Evolutionary conservation across 2,888 invertebrate genomes (phyloP).

Genomic region (Synergus japonicus): DNA sequence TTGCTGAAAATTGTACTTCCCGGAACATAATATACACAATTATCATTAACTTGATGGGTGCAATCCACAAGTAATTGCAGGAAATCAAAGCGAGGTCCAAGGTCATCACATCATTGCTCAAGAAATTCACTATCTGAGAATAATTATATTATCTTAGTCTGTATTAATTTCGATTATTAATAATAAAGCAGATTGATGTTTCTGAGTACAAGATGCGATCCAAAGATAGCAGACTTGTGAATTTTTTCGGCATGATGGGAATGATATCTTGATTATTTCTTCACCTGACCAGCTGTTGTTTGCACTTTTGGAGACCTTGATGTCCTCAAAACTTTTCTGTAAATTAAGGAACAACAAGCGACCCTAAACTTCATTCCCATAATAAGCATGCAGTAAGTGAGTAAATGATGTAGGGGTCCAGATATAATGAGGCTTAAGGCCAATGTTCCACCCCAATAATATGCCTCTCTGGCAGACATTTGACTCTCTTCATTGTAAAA

Average conservation of each 20-base stretch:
- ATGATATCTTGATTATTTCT: background rate
- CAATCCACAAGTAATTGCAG: conserved; percentile 86
- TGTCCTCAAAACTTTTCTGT: conserved; percentile 85
- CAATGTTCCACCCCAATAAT: conserved; percentile 76
- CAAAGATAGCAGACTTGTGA: background rate
- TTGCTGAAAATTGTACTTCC: conserved; percentile 79
- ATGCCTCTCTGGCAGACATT: conserved; percentile 69
- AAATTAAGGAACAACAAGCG: conserved; percentile 84
- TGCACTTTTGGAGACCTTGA: conserved; percentile 78
- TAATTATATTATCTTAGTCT: background rate
- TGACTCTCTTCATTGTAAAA: conserved; percentile 60
- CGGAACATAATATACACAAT: conserved; percentile 78
- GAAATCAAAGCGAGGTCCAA: conserved; percentile 87
- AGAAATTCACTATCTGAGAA: conserved; percentile 79
- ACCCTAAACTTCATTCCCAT: conserved; percentile 84
- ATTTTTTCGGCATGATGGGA: background rate
- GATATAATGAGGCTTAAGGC: conserved; percentile 58
- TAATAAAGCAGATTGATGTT: background rate
- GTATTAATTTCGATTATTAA: background rate
- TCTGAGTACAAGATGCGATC: background rate
- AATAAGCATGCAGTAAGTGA: background rate
- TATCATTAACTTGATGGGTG: conserved; percentile 83
- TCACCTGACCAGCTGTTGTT: conserved; percentile 85
- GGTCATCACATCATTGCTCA: conserved; percentile 88
- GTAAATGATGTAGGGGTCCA: conserved; percentile 5